phyloP scores from a whole-genome alignment of 2,797 vertebrate genomes.

The Glyptemys insculpta region DNA sequence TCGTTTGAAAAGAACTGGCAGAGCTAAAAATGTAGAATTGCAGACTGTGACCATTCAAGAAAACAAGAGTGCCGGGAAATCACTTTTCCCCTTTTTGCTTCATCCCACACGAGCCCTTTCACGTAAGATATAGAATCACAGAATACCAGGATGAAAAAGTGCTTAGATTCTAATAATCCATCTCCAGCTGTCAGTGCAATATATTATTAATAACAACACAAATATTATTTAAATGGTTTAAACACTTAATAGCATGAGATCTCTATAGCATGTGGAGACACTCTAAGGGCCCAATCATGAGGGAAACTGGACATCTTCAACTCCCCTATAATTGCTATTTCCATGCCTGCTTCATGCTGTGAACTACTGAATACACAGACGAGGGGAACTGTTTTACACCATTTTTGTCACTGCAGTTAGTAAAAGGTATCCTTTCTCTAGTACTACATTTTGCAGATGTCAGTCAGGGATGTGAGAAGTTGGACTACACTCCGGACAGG shows the following conservation, averaged over 20 bases:
- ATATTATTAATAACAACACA: not conserved
- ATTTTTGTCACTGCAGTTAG: not conserved
- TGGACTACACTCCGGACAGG: not conserved
- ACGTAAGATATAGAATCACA: not conserved
- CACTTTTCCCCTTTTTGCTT: not conserved
- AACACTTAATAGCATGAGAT: not conserved
- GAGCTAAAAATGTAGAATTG: conserved; percentile 51
- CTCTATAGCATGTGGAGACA: no score
- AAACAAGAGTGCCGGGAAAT: not conserved
- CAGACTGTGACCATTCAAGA: not conserved
- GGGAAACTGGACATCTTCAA: not conserved
- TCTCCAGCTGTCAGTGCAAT: not conserved
- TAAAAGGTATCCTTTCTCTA: not conserved
- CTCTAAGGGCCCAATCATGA: no score
- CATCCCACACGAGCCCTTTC: not conserved
- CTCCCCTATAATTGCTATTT: not conserved
- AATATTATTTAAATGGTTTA: not conserved
- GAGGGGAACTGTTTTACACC: not conserved
- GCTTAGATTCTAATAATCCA: not conserved
- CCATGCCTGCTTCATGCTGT: no score
- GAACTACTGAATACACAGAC: not conserved
- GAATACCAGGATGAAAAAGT: not conserved
- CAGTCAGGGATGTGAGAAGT: not conserved
- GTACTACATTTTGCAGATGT: not conserved
- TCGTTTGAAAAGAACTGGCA: conserved; percentile 69